Evolutionary conservation across 2,113 vertebrate species (phyloP).

Genomic region (Rallus limicola): DNA sequence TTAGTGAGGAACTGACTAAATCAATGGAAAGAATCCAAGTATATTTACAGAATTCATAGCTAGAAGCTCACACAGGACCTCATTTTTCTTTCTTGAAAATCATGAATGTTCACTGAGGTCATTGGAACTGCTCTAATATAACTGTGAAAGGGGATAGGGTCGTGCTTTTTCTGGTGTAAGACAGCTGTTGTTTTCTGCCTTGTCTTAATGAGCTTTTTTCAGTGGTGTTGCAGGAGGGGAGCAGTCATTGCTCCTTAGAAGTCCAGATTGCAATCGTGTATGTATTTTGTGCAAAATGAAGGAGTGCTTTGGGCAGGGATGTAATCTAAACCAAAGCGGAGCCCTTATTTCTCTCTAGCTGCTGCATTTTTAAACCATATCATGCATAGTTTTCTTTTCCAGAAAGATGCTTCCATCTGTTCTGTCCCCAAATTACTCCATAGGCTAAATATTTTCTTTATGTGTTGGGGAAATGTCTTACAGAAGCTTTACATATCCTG

Average conservation of each 20-base stretch:
- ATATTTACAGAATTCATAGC: not conserved
- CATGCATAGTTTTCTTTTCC: not conserved
- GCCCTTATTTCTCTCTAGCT: not conserved
- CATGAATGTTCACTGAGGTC: not conserved
- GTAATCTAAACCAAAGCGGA: not conserved
- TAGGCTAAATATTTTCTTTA: not conserved
- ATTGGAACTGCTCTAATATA: not conserved
- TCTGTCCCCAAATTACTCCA: not conserved
- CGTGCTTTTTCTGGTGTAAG: not conserved
- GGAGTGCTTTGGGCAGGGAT: not conserved
- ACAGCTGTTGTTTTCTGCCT: not conserved
- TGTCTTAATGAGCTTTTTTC: not conserved
- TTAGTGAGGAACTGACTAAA: not conserved
- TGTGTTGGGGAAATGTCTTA: not conserved
- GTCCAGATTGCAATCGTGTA: not conserved
- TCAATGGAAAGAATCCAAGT: no score
- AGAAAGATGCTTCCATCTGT: not conserved
- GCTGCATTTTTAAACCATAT: not conserved
- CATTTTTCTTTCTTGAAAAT: not conserved
- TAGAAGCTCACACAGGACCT: not conserved
- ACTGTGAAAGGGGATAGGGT: not conserved
- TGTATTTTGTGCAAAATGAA: not conserved
- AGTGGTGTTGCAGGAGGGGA: not conserved
- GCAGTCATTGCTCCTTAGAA: not conserved
- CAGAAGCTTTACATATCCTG: conserved; percentile 21